phyloP scores from a whole-genome alignment of 2,797 vertebrate species.

The Hyperoplus immaculatus region DNA sequence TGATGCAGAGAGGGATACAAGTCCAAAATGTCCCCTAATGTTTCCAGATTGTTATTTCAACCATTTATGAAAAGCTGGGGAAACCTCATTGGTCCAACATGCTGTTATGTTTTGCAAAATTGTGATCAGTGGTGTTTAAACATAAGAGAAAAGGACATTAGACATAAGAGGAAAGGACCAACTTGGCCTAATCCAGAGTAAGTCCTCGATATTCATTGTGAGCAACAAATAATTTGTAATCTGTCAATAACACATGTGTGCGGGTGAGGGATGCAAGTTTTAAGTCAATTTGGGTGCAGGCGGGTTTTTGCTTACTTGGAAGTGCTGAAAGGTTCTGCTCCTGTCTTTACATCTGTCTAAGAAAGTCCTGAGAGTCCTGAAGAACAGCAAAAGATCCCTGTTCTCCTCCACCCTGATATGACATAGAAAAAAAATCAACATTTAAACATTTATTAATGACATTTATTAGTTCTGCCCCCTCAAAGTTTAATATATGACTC shows the following conservation, averaged over 20 bases:
- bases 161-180: neutral
- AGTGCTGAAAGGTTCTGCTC: constrained; percentile 86
- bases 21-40: neutral
- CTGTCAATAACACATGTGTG: constrained; percentile 2
- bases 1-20: neutral
- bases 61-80: neutral
- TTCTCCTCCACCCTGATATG: constrained; percentile 87
- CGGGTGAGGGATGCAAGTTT: neutral
- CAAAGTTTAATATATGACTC: neutral
- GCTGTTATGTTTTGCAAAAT: neutral
- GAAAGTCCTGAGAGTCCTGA: constrained; percentile 88
- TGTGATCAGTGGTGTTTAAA: neutral
- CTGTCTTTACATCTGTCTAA: constrained; percentile 88
- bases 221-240: neutral
- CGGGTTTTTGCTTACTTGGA: constrained; percentile 87
- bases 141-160: neutral
- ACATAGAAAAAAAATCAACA: constrained; percentile 9
- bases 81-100: neutral
- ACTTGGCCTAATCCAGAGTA: neutral
- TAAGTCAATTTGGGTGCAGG: neutral
- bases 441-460: neutral
- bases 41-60: neutral
- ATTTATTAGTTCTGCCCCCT: neutral
- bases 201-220: neutral
- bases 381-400: constrained; percentile 87